Evolutionary conservation across 2,888 invertebrate species (phyloP), one percentile per base, ranked within the genome.

Genomic region (Colostygia pectinataria): DNA sequence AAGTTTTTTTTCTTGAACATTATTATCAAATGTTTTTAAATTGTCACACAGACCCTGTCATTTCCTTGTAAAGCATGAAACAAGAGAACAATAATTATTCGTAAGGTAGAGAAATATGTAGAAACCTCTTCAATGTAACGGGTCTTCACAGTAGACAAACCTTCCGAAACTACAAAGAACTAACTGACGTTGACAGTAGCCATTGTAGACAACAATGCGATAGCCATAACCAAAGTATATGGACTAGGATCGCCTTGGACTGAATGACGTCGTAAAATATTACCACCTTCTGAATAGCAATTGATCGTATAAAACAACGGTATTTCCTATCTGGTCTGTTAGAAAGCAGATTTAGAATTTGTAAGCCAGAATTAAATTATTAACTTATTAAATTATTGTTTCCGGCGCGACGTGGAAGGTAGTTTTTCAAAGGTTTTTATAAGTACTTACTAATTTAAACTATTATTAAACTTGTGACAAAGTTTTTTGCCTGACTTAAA

Each of bases 221-320:
- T 37, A 28, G 20, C 53, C 25, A 52, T 53, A 32, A 51, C 50
- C 41, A 6, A 33, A 42, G 31, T 52, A 50, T 50, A 53, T 55
- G 54, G 63, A 58, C 59, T 63, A 51, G 60, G 62, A 52, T 73
- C 59, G 68, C 79, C 76, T 80, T 80, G 74, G 72, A 75, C 70
- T 63, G 65, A 6, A 6, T 6, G 6, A 66, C 64, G 71, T 76
- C 75, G 70, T 77, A 67, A 76, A 75, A 74, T 72, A 57, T 66
- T 65, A 60, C 55, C 72, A 68, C 62, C 62, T 53, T 59, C 57
- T 68, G 80, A 76, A 78, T 57, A 59, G 38, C 42, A 57, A 60
- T 57, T 25, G 51, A 31, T n/a, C 25, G 32, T 13, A 28, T 42
- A 34, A 34, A 50, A 48, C 51, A 55, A 55, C 57, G 42, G 54